These are phyloP conservation scores for Drosophila chauvacae DNA, from an alignment of 1,140 invertebrate genomes.

Conservation along the genomic window DNA sequence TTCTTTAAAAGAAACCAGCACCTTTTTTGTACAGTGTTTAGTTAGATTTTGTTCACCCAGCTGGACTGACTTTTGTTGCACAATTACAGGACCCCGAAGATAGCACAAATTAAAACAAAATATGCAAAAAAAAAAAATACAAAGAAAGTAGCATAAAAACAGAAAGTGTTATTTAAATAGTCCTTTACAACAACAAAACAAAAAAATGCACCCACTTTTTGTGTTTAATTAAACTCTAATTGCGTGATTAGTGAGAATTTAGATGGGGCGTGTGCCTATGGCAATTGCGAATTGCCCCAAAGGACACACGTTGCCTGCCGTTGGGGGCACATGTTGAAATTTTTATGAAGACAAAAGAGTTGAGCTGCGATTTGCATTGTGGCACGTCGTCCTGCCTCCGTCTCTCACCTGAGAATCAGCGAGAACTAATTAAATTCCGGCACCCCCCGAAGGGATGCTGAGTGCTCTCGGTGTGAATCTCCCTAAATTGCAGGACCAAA, in stretches of 20 bases:
- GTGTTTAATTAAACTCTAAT: slow-evolving; percentile 55
- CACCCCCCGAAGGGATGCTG: slow-evolving; percentile 34
- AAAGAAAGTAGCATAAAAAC: neutral
- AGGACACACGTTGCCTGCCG: slow-evolving; percentile 32
- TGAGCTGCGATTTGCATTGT: slow-evolving; percentile 39
- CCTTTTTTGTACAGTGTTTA: neutral
- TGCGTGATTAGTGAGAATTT: slow-evolving; percentile 47
- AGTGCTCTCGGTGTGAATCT: neutral
- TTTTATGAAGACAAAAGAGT: slow-evolving; percentile 43
- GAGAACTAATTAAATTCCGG: slow-evolving; percentile 43
- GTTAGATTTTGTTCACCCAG: neutral
- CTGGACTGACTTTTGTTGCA: slow-evolving; percentile 55
- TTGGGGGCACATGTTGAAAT: slow-evolving; percentile 44
- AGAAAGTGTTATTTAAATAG: slow-evolving; percentile 12
- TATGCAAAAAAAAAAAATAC: neutral
- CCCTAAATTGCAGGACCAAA: slow-evolving; percentile 25
- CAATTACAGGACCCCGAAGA: slow-evolving; percentile 42
- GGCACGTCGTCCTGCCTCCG: slow-evolving; percentile 9
- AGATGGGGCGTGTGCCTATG: slow-evolving; percentile 53
- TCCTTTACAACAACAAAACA: neutral
- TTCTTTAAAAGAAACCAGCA: neutral
- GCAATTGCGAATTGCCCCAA: slow-evolving; percentile 4
- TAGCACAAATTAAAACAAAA: slow-evolving; percentile 31
- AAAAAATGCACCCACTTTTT: slow-evolving; percentile 1
- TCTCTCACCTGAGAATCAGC: slow-evolving; percentile 18